Conservation (phyloP, 1,140 invertebrate genomes). For the Protaetia brevitarsis region DNA sequence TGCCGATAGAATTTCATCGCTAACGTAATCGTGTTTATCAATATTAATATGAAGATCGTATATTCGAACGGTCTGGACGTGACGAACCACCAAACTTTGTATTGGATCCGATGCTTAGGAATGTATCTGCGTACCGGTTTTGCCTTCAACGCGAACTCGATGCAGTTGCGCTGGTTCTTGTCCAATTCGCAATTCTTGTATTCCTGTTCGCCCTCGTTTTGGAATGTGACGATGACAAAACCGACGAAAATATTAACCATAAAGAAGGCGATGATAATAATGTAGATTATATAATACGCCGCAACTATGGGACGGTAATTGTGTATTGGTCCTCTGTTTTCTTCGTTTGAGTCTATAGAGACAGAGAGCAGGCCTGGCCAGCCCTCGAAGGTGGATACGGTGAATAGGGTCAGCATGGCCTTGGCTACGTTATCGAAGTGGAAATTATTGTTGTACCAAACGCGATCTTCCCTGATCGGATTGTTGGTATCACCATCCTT, state of each 20-base stretch:
- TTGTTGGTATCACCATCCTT: constrained; percentile 80
- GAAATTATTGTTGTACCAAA: constrained; percentile 83
- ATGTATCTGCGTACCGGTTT: constrained; percentile 94
- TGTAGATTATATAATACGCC: constrained; percentile 98
- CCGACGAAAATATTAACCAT: constrained; percentile 99
- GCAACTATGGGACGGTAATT: constrained; percentile 97
- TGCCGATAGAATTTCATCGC: constrained; percentile 98
- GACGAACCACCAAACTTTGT: constrained; percentile 99
- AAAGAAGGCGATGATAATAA: constrained; percentile 99
- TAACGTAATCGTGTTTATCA: constrained; percentile 96
- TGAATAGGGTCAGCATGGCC: constrained; percentile 99
- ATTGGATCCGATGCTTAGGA: constrained; percentile 96
- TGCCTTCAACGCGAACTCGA: constrained; percentile 98
- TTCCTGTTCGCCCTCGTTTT: constrained; percentile 99
- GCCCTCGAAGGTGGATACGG: constrained; percentile 99
- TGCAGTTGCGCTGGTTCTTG: constrained; percentile 99
- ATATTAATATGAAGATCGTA: constrained; percentile 95
- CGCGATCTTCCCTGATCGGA: constrained; percentile 70
- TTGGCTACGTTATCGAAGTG: constrained; percentile 98
- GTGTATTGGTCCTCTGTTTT: constrained; percentile 93
- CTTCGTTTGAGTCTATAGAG: constrained; percentile 96
- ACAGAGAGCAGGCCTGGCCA: constrained; percentile 94
- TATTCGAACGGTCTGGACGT: constrained; percentile 99
- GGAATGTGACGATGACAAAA: constrained; percentile 99
- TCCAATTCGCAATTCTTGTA: constrained; percentile 99